Percentiles rank a stretch among this genome's conserved stretches.
These are phyloP conservation scores for Leucophenga maculata DNA, from an alignment of 2,888 invertebrate genomes.

Conservation along the genomic window DNA sequence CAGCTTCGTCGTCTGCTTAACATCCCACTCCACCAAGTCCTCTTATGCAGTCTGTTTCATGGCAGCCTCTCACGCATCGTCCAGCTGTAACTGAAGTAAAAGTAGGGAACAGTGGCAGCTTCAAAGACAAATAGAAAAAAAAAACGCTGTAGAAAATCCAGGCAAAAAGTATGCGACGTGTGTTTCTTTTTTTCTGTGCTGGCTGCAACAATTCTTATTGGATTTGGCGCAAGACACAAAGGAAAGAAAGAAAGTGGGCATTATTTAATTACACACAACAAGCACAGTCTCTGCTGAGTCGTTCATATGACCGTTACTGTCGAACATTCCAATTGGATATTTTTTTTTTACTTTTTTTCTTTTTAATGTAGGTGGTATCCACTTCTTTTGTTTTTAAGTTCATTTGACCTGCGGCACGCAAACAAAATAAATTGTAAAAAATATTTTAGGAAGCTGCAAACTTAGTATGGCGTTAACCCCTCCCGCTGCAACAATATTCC, in stretches of 20 bases:
- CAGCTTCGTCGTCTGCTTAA: slow-evolving; percentile 6
- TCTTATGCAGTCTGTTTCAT: neutral
- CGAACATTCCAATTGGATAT: slow-evolving; percentile 18
- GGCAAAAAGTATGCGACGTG: too few species aligned
- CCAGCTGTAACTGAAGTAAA: too few species aligned
- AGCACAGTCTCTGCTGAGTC: slow-evolving; percentile 43
- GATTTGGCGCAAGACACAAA: slow-evolving; percentile 6
- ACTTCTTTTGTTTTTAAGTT: too few species aligned
- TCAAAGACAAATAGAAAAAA: too few species aligned
- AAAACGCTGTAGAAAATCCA: too few species aligned
- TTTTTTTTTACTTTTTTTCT: slow-evolving; percentile 19
- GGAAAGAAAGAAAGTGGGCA: slow-evolving; percentile 36
- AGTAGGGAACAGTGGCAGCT: too few species aligned
- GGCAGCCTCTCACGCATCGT: neutral
- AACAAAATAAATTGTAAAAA: too few species aligned
- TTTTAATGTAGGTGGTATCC: slow-evolving; percentile 25
- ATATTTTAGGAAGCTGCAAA: too few species aligned
- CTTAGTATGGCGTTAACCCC: too few species aligned
- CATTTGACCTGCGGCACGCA: too few species aligned
- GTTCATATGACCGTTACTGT: neutral
- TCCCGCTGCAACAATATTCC: too few species aligned
- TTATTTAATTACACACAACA: slow-evolving; percentile 59
- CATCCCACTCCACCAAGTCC: neutral
- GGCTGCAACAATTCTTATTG: slow-evolving; percentile 20
- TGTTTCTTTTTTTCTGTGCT: slow-evolving; percentile 34